Conservation (phyloP, 2,888 invertebrate species). For the Hirtodrosophila confusa region DNA sequence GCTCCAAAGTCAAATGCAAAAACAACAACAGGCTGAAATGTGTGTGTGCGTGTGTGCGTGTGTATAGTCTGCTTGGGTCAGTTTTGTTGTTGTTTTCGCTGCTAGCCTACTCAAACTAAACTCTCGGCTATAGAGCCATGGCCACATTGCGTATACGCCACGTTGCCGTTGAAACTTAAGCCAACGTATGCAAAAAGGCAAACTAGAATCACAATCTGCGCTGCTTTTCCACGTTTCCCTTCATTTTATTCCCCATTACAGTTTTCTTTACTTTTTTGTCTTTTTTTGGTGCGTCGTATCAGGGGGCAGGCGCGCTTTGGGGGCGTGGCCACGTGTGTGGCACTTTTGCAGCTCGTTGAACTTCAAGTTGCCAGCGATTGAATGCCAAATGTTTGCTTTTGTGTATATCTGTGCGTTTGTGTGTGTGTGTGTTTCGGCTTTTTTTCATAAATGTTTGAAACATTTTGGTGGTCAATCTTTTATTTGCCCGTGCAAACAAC, state of each 20-base stretch:
- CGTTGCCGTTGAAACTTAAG: conserved; percentile 40
- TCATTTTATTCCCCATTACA: background rate
- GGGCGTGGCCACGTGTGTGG: conserved; percentile 29
- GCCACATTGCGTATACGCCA: conserved; percentile 42
- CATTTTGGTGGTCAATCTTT: conserved; percentile 31
- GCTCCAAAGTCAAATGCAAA: conserved; percentile 6
- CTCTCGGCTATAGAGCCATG: too few species aligned
- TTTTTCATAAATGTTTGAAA: conserved; percentile 47
- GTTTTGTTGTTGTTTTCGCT: conserved; percentile 6
- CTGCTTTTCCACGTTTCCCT: conserved; percentile 11
- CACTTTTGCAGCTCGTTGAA: conserved; percentile 36
- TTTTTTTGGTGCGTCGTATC: too few species aligned
- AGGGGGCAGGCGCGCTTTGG: too few species aligned
- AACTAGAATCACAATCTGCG: conserved; percentile 28
- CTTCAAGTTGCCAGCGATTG: conserved; percentile 37
- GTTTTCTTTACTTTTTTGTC: too few species aligned
- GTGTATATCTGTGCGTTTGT: too few species aligned
- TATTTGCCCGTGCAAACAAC: conserved; percentile 24
- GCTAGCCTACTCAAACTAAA: too few species aligned
- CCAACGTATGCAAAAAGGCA: conserved; percentile 47
- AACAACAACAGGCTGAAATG: conserved; percentile 4
- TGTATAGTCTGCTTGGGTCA: conserved; percentile 25
- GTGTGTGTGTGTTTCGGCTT: background rate
- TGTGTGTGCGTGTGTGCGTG: background rate
- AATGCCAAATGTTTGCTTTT: conserved; percentile 15